Evolutionary conservation across 2,888 invertebrate species (phyloP).

Genomic region (Eulithis testata): DNA sequence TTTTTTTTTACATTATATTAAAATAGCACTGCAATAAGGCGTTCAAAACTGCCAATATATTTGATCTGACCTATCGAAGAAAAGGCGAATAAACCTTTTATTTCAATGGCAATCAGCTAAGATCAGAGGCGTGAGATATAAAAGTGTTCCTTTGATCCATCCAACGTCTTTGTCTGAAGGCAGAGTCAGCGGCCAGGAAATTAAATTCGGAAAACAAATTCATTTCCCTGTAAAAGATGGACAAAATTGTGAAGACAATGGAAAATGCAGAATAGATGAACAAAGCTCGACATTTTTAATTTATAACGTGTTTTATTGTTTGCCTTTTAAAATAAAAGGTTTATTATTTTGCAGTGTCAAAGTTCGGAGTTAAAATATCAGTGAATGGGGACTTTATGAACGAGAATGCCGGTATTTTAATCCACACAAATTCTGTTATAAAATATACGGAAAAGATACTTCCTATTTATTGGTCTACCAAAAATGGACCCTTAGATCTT

Average conservation of each 20-base stretch:
- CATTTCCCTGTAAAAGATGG: constrained; percentile 44
- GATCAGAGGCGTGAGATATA: constrained; percentile 44
- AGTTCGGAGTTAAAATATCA: background rate
- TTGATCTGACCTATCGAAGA: constrained; percentile 6
- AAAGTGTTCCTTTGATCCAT: constrained; percentile 43
- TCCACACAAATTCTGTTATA: too few species aligned
- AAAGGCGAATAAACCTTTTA: constrained; percentile 30
- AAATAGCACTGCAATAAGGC: background rate
- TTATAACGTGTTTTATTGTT: constrained; percentile 36
- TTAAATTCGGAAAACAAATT: constrained; percentile 46
- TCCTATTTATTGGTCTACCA: too few species aligned
- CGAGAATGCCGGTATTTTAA: too few species aligned
- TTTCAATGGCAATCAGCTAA: constrained; percentile 38
- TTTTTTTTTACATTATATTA: background rate
- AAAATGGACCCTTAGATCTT: too few species aligned
- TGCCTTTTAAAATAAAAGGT: constrained; percentile 35
- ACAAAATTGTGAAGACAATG: constrained; percentile 42
- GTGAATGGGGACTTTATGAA: too few species aligned
- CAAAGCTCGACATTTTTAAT: constrained; percentile 37
- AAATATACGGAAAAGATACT: too few species aligned
- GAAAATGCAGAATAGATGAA: constrained; percentile 34
- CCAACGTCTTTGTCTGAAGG: constrained; percentile 38
- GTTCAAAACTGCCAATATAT: constrained; percentile 15
- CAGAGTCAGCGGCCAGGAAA: constrained; percentile 39
- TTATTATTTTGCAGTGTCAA: constrained; percentile 10